phyloP scores from a whole-genome alignment of 1,140 invertebrate species.

The Archivesica marissinica region DNA sequence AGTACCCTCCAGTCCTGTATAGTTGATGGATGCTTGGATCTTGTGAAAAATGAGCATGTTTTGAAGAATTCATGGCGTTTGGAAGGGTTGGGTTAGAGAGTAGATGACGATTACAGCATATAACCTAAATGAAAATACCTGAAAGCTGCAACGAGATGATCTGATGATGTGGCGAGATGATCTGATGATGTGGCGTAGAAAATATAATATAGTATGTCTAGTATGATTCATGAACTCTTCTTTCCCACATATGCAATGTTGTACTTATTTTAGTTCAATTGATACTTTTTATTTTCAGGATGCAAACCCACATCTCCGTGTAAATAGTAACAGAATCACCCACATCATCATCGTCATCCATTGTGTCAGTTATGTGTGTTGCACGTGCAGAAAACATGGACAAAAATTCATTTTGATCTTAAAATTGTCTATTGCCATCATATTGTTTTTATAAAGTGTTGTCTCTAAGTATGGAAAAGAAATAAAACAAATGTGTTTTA shows the following conservation, averaged over 20 bases:
- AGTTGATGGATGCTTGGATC: no score
- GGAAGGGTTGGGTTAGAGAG: no score
- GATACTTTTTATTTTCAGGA: background rate
- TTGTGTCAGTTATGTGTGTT: background rate
- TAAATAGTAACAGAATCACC: conserved; percentile 19
- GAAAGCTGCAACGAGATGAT: no score
- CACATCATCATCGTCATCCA: background rate
- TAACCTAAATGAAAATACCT: no score
- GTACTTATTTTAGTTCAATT: background rate
- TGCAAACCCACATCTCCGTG: background rate
- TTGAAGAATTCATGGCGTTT: no score
- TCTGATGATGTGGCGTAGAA: no score
- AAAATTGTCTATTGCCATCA: conserved; percentile 9
- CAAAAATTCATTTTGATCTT: background rate
- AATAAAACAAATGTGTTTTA: conserved; percentile 14
- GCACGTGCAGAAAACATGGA: background rate
- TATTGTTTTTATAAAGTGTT: conserved; percentile 12
- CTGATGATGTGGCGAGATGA: no score
- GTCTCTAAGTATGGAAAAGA: conserved; percentile 9
- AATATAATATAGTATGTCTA: no score
- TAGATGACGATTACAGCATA: no score
- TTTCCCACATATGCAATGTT: background rate
- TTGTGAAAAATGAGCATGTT: no score
- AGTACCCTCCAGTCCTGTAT: no score
- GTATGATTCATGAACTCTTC: background rate